Base-by-base conservation (phyloP, 2,797 vertebrate genomes). In the Neosilurus mollespiculum region DNA sequence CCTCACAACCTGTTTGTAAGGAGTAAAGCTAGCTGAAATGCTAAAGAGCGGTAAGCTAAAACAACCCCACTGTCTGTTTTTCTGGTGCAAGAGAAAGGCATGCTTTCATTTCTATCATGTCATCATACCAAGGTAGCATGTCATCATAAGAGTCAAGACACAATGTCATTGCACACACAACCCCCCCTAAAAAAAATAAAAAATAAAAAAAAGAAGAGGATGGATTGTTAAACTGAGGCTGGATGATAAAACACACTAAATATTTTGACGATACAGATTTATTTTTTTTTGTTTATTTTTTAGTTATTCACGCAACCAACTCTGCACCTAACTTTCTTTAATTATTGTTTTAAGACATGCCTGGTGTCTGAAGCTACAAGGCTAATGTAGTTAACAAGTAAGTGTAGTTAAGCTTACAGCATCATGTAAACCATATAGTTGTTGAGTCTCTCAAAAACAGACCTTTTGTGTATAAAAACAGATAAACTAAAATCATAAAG, bases 31-130 rank as follows among this genome's bases (percentile, higher is more conserved):
- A 30, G 30, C 30, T 30, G 30, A 30, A 30, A 30, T 30, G 30
- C 30, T 30, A 30, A 30, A 30, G 30, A 30, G 30, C 30, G 30
- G 30, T 30, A 30, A 30, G 30, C 30, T 30, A 8, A 26, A 9
- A 72, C 53, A 15, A 10, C 6, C 12, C 2, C 10, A 20, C 26
- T 16, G 70, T 53, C 69, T 3, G 15, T 54, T 43, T 76, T 37
- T 59, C 14, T 76, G 73, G 49, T 66, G 78, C 43, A 79, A 66
- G 62, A 79, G 62, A 37, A 64, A 54, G 62, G 18, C 8, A 3
- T 18, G 61, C 43, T 65, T 78, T 79, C 43, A 8, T 65, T 65
- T 78, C 37, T 30, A 53, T 51, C 61, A 43, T 43, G 8, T 30
- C 30, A 30, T 30, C 30, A 30, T 30, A 30, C 30, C 30, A 30